These are phyloP conservation scores for Cyclophora albipunctata DNA, from an alignment of 2,888 invertebrate genomes.

Conservation along the genomic window DNA sequence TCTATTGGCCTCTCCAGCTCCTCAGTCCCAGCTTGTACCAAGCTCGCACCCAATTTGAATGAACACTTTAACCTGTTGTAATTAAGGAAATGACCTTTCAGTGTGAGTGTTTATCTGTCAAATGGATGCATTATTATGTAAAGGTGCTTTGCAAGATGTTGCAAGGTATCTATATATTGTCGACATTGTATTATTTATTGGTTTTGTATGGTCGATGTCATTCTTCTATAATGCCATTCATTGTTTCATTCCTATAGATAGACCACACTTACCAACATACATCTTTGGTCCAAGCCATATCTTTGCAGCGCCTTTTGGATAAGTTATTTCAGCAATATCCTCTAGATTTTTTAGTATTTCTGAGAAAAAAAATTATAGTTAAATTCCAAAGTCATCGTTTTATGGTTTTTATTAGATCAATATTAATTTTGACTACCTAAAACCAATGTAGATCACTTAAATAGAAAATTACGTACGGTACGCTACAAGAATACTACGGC, in stretches of 20 bases:
- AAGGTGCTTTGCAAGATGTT: no score
- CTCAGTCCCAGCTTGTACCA: no score
- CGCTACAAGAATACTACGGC: no score
- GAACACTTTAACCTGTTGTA: no score
- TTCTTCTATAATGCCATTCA: not conserved
- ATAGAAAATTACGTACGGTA: not conserved
- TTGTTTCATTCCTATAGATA: not conserved
- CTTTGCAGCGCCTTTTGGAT: constrained; percentile 40
- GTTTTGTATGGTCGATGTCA: no score
- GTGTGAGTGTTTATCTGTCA: not conserved
- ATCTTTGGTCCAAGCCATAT: constrained; percentile 59
- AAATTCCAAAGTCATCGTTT: not conserved
- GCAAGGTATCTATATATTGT: no score
- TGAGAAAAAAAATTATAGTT: constrained; percentile 22
- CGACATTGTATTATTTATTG: no score
- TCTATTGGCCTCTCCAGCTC: no score
- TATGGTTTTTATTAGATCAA: not conserved
- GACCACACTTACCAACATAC: constrained; percentile 45
- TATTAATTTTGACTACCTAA: not conserved
- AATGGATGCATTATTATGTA: not conserved
- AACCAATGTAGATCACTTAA: not conserved
- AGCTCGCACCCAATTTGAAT: no score
- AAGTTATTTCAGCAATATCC: constrained; percentile 35
- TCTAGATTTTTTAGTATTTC: constrained; percentile 51
- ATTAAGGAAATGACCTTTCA: no score